Evolutionary conservation across 2,113 vertebrate genomes (phyloP).

Genomic region (Ceratotherium simum): DNA sequence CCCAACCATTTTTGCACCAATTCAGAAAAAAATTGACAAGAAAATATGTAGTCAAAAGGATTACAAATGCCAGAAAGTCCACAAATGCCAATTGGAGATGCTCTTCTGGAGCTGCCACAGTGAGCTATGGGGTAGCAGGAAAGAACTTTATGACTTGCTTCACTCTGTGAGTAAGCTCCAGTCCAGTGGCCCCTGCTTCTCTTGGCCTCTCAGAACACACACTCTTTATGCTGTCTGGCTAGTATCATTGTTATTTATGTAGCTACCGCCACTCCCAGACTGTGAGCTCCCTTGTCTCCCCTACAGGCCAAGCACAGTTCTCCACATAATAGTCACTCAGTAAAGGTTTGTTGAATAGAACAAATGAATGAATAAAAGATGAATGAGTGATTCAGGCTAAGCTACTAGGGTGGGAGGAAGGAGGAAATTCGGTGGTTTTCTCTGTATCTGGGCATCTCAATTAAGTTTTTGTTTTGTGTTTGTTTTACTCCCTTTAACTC

Average conservation of each 20-base stretch:
- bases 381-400: constrained; percentile 28
- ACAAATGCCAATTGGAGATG: background rate
- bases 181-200: background rate
- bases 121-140: background rate
- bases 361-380: constrained; percentile 7
- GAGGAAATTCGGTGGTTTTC: constrained; percentile 27
- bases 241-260: constrained; percentile 42
- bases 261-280: background rate
- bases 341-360: constrained; percentile 44
- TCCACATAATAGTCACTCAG: constrained; percentile 32
- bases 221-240: background rate
- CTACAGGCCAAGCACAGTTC: background rate
- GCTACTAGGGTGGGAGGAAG: background rate
- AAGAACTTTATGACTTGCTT: constrained; percentile 13
- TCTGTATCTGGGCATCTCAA: background rate
- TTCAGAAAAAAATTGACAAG: background rate
- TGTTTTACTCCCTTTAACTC: constrained; percentile 11
- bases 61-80: background rate
- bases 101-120: background rate
- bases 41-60: background rate
- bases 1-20: background rate
- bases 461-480: background rate
- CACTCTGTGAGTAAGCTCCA: background rate
- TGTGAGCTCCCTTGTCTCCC: constrained; percentile 32
- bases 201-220: constrained; percentile 16